Evolutionary conservation across 2,888 invertebrate species (phyloP).

Genomic region (Agrilus biguttatus): DNA sequence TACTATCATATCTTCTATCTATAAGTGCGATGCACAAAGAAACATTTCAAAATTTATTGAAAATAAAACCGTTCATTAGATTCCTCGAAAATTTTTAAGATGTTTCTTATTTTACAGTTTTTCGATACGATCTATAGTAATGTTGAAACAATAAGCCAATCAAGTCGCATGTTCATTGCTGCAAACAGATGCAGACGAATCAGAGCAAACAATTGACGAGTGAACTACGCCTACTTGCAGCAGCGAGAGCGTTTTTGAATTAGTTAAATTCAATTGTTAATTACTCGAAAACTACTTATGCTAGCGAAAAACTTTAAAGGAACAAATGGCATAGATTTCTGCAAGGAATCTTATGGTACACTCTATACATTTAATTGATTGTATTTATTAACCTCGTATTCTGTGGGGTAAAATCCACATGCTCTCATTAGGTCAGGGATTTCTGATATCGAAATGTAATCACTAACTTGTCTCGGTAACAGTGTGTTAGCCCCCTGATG

Average conservation of each 20-base stretch:
- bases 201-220: too few species aligned
- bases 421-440: slow-evolving; percentile 61
- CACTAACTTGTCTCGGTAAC: slow-evolving; percentile 42
- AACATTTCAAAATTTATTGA: slow-evolving; percentile 4
- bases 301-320: too few species aligned
- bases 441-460: slow-evolving; percentile 47
- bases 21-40: neutral
- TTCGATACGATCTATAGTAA: too few species aligned
- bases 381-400: slow-evolving; percentile 46
- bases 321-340: too few species aligned
- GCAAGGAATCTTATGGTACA: too few species aligned
- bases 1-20: slow-evolving; percentile 45
- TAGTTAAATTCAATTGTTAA: too few species aligned
- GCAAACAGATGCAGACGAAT: too few species aligned
- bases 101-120: too few species aligned
- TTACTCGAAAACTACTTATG: too few species aligned
- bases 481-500: slow-evolving; percentile 56
- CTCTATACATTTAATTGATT: neutral
- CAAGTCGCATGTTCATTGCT: too few species aligned
- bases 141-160: neutral
- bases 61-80: neutral
- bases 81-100: neutral
- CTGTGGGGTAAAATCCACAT: slow-evolving; percentile 59
- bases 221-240: too few species aligned
- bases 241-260: too few species aligned